phyloP scores from a whole-genome alignment of 2,113 vertebrate species.

The Catharus bicknelli region DNA sequence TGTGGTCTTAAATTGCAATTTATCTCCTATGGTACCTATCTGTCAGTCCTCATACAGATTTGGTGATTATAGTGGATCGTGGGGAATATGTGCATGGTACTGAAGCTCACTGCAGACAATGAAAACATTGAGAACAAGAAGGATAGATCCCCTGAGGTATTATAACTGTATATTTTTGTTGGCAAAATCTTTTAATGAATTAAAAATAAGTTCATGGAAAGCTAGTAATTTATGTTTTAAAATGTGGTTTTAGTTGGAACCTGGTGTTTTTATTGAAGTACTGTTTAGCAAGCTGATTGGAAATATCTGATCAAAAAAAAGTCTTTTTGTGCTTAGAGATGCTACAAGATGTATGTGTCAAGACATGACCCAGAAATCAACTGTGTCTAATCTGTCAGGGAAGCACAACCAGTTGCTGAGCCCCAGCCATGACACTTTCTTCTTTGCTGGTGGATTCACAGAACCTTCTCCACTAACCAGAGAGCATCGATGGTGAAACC shows the following conservation, averaged over 20 bases:
- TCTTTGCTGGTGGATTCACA: background rate
- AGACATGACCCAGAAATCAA: background rate
- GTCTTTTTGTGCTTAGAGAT: background rate
- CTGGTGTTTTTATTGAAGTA: background rate
- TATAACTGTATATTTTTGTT: background rate
- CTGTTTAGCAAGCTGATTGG: background rate
- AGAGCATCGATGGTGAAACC: background rate
- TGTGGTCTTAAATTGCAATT: background rate
- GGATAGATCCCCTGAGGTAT: background rate
- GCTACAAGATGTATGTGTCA: background rate
- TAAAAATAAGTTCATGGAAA: background rate
- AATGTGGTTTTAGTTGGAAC: background rate
- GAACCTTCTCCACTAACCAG: background rate
- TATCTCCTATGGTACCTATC: background rate
- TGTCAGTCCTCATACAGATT: background rate
- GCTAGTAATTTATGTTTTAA: background rate
- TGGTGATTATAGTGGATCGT: background rate
- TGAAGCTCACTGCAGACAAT: background rate
- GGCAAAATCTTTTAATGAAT: background rate
- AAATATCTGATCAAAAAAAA: background rate
- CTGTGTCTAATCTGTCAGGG: background rate
- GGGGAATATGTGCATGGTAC: background rate
- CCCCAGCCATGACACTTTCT: rapidly evolving
- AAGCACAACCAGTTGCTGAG: background rate
- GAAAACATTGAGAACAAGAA: background rate